Base-by-base conservation (phyloP, 2,113 vertebrate genomes). In the Alaudala cheleensis region DNA sequence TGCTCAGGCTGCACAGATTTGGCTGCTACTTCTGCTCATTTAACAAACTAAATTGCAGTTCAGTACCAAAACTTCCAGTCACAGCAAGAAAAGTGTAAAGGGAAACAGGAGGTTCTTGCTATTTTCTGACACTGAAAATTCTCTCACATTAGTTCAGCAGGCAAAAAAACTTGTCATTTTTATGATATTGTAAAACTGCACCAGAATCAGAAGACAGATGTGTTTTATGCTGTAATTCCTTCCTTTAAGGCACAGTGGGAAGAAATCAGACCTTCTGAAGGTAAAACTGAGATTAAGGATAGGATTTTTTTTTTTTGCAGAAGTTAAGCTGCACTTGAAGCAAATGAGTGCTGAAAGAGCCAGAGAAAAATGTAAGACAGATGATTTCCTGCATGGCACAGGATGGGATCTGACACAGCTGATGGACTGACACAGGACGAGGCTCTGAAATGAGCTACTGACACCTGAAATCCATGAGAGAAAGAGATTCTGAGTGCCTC, bases 161-260 rank as follows among this genome's bases (percentile, higher is more conserved):
- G 67, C 76, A 90, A 93, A 92, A 92, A 87, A 39, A 23, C 58
- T n/a, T 40, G 65, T 87, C 45, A 77, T 86, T 95, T 87, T 89
- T 90, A 94, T 61, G 74, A 20, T 56, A 90, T 71, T 45, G 39
- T 86, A 94, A 91, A 94, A 93, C 11, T 29, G 14, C 39, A 74
- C 62, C 73, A 51, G 76, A 95, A 93, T 78, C 64, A 40, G 87
- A 73, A 44, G 66, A 56, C 54, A 73, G 70, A 49, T 31, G 40
- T 66, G 37, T 51, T 77, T 67, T 25, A 14, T 26, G 86, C 47
- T 70, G 29, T 31, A 94, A 89, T 81, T 88, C 60, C 67, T 57
- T 40, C 47, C 58, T 95, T 73, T 66, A 82, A 94, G 62, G n/a
- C n/a, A 70, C 42, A 73, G 22, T 49, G 28, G 56, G 47, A 90